Evolutionary conservation across 1,140 invertebrate species (phyloP).

Genomic region (Thrips palmi): DNA sequence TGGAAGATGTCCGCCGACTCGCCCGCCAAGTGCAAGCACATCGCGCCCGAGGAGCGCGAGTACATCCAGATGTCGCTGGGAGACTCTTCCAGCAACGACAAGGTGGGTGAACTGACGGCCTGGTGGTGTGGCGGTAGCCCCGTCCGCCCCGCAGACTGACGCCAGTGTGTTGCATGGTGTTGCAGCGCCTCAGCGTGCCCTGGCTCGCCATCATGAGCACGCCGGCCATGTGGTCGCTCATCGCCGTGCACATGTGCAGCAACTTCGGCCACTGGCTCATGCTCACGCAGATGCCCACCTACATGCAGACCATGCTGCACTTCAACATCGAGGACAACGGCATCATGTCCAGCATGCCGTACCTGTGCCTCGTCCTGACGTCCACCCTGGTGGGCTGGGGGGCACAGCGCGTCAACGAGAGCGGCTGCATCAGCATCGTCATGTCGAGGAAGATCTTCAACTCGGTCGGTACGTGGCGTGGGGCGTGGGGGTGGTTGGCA

Average conservation of each 20-base stretch:
- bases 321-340: constrained; percentile 51
- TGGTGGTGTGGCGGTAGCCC: constrained; percentile 21
- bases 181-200: constrained; percentile 21
- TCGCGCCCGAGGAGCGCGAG: constrained; percentile 23
- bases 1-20: constrained; percentile 27
- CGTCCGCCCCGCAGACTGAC: constrained; percentile 21
- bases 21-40: constrained; percentile 27
- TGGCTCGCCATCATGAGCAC: constrained; percentile 33
- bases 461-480: constrained; percentile 31
- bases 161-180: constrained; percentile 20
- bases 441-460: constrained; percentile 26
- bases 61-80: constrained; percentile 30
- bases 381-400: constrained; percentile 23
- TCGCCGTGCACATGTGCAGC: constrained; percentile 35
- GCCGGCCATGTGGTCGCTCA: constrained; percentile 34
- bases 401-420: constrained; percentile 22
- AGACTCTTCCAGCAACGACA: no score
- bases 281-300: constrained; percentile 38
- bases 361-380: constrained; percentile 30
- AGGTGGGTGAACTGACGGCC: constrained; percentile 19
- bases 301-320: constrained; percentile 35
- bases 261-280: constrained; percentile 45
- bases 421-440: constrained; percentile 17
- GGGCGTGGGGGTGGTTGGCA: constrained; percentile 39
- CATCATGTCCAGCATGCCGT: constrained; percentile 59